Percentiles rank a stretch among this genome's conserved stretches.
phyloP scores from a whole-genome alignment of 2,797 vertebrate species.

The Spinus pinus region DNA sequence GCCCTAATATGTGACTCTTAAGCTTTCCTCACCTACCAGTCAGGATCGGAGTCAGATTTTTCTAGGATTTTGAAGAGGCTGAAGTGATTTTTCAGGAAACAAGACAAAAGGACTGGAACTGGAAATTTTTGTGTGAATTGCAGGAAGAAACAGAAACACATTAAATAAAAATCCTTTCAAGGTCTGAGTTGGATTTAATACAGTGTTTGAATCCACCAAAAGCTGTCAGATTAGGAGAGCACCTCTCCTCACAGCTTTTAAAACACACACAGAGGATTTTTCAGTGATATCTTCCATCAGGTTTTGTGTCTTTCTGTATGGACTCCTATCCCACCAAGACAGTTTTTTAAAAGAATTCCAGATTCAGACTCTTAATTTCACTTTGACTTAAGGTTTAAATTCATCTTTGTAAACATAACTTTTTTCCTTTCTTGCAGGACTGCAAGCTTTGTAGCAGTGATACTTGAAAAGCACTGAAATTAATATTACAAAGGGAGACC shows the following conservation, averaged over 20 bases:
- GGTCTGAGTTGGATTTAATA: neutral
- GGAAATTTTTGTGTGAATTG: neutral
- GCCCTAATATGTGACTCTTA: neutral
- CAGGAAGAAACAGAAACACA: neutral
- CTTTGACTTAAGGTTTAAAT: neutral
- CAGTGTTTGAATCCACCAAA: neutral
- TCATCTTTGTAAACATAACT: neutral
- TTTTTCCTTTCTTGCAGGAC: neutral
- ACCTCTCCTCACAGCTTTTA: neutral
- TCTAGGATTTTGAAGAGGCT: neutral
- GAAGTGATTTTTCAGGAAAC: neutral
- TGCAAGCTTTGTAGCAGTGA: neutral
- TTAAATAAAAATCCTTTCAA: conserved; percentile 16
- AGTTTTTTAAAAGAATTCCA: neutral
- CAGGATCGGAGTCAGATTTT: neutral
- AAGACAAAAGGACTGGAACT: neutral
- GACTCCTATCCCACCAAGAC: neutral
- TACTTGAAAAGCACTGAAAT: conserved; percentile 3
- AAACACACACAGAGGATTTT: neutral
- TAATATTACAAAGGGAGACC: neutral
- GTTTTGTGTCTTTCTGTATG: neutral
- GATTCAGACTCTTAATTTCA: neutral
- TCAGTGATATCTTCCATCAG: neutral
- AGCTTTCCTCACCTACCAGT: neutral
- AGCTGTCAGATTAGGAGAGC: neutral